Conservation (phyloP, 2,113 vertebrate species). For the Tragelaphus buxtoni region DNA sequence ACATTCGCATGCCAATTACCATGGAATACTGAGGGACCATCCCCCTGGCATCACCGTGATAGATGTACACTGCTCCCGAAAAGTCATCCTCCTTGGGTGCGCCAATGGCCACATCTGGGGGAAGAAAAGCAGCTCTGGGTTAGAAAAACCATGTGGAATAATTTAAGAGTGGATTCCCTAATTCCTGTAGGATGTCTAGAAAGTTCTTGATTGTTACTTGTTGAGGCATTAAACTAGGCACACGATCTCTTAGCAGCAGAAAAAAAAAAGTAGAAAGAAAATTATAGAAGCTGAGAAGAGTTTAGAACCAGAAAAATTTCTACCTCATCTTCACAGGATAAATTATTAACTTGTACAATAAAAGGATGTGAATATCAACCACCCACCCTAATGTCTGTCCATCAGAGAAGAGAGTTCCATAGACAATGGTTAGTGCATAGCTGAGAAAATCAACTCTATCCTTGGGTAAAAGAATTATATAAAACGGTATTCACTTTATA, state of each 20-base stretch:
- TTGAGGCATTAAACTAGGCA: not conserved
- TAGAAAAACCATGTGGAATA: not conserved
- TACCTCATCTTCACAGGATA: not conserved
- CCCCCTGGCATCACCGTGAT: conserved; percentile 89
- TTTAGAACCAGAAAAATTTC: not conserved
- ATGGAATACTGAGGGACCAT: conserved; percentile 92
- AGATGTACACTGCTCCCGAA: conserved; percentile 93
- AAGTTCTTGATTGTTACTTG: not conserved
- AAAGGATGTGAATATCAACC: not conserved
- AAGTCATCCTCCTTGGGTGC: conserved; percentile 95
- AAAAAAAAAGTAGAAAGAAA: not conserved
- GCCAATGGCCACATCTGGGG: conserved; percentile 93
- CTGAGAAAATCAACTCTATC: not conserved
- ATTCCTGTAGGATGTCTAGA: not conserved
- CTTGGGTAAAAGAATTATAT: not conserved
- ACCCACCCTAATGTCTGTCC: not conserved
- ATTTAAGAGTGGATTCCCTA: accelerated
- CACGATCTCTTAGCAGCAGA: not conserved
- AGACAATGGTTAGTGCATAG: not conserved
- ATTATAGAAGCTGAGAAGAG: not conserved
- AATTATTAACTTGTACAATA: not conserved
- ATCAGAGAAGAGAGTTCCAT: not conserved
- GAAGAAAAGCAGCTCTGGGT: not conserved
- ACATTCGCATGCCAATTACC: conserved; percentile 79
- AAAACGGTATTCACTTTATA: not conserved